Evolutionary conservation across 2,113 vertebrate genomes (phyloP).

Genomic region (Tricholaema leucomelas): DNA sequence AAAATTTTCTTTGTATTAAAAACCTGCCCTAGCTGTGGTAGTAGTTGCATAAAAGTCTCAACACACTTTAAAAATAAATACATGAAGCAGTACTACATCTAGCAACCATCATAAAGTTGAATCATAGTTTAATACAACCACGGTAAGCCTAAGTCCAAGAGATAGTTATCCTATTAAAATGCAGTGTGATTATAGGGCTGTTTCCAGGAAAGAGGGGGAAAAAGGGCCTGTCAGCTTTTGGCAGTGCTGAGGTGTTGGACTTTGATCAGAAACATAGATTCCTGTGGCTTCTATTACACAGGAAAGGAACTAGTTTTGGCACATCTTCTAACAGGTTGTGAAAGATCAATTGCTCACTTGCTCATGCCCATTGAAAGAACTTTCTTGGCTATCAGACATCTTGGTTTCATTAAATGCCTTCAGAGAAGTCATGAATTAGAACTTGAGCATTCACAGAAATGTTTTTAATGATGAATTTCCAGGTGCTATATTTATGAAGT

Average conservation of each 20-base stretch:
- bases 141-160: conserved; percentile 51
- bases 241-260: conserved; percentile 49
- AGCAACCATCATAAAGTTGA: conserved; percentile 18
- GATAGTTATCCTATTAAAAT: conserved; percentile 63
- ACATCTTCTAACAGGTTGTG: conserved; percentile 61
- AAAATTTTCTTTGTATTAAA: background rate
- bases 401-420: conserved; percentile 60
- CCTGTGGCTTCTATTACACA: conserved; percentile 64
- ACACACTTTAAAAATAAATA: conserved; percentile 23
- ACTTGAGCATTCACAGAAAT: conserved; percentile 35
- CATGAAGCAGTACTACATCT: conserved; percentile 32
- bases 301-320: conserved; percentile 52
- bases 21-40: background rate
- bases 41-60: background rate
- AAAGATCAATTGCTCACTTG: conserved; percentile 46
- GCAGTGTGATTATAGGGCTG: conserved; percentile 54
- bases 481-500: background rate
- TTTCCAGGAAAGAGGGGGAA: conserved; percentile 23
- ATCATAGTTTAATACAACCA: conserved; percentile 23
- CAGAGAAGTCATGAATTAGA: conserved; percentile 57
- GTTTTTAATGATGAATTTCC: conserved; percentile 16
- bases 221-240: conserved; percentile 61
- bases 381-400: conserved; percentile 43
- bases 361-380: conserved; percentile 63
- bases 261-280: conserved; percentile 63